Base-by-base conservation (phyloP, 1,140 invertebrate species). In the Drosophila santomea region DNA sequence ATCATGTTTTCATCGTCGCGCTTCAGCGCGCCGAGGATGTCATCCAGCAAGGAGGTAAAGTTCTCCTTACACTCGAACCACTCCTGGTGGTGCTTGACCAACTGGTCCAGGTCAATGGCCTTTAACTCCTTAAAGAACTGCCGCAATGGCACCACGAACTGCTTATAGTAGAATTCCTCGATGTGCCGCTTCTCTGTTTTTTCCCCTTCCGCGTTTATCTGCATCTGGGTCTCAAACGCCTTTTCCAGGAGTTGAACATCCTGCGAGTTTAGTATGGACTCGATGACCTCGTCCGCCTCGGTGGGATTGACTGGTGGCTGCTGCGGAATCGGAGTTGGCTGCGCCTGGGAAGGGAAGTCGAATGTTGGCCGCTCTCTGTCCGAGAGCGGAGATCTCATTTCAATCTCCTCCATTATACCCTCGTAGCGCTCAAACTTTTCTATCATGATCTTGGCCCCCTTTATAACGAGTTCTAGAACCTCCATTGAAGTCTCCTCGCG, bases 401-500 rank as follows among this genome's bases (percentile, higher is more conserved):
- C 69, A 41, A 90, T 64, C 52, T 85, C 73, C 8, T 74, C 74
- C 58, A 86, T 35, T 11, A 90, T 63, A 28, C 76, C 67, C 28
- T 80, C 74, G 61, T 91, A 92, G 60, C 93, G 91, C 32, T 93
- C 91, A n/a, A 93, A 81, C 36, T 81, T 85, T 14, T 93, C 92
- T 0, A 92, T 72, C n/a, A 97, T 80, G 56, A 94, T 93, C 12
- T 89, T 92, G 1, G 95, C 93, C 32, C 95, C 94, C 15, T 78
- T 71, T 0, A 95, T 93, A 0, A 95, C 93, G 12, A 92, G 91
- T 67, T 95, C 95, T 56, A 95, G 94, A 0, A 97, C 95, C 78
- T 95, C 94, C 1, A 95, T 92, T 88, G 97, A 95, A 61, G 94
- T 94, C 50, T 96, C 95, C 25, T 97, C 95, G 8, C 94, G 93